phyloP scores from a whole-genome alignment of 64 coral and sea anemone species.

The Dendronephthya gigantea region DNA sequence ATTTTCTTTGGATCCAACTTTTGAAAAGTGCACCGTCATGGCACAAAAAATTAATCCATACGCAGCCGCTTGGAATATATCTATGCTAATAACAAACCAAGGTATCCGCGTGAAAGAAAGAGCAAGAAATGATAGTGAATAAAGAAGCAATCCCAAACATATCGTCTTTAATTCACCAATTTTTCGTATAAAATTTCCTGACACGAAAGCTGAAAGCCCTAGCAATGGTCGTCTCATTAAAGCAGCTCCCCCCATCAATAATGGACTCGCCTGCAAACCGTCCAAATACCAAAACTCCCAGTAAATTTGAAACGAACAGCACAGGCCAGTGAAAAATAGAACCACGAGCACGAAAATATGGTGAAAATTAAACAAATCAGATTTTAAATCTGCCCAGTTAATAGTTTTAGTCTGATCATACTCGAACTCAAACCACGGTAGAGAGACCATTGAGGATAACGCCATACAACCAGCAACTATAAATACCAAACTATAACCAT shows the following conservation, averaged over 20 bases:
- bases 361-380: conserved; percentile 3
- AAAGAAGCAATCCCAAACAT: not conserved
- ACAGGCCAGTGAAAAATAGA: not conserved
- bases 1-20: not conserved
- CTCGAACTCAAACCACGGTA: conserved; percentile 15
- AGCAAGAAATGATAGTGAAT: not conserved
- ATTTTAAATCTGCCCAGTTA: conserved; percentile 26
- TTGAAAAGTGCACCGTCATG: not conserved
- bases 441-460: conserved; percentile 11
- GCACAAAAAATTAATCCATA: not conserved
- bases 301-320: not conserved
- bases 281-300: not conserved
- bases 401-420: conserved; percentile 8
- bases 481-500: conserved; percentile 9
- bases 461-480: not conserved
- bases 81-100: not conserved
- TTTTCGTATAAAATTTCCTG: not conserved
- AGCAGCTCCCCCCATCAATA: not conserved
- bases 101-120: not conserved
- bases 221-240: not conserved
- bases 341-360: conserved; percentile 8
- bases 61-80: not conserved
- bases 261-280: not conserved
- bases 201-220: not conserved
- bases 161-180: not conserved